phyloP scores from a whole-genome alignment of 2,113 vertebrate genomes.

The Nothoprocta perdicaria region DNA sequence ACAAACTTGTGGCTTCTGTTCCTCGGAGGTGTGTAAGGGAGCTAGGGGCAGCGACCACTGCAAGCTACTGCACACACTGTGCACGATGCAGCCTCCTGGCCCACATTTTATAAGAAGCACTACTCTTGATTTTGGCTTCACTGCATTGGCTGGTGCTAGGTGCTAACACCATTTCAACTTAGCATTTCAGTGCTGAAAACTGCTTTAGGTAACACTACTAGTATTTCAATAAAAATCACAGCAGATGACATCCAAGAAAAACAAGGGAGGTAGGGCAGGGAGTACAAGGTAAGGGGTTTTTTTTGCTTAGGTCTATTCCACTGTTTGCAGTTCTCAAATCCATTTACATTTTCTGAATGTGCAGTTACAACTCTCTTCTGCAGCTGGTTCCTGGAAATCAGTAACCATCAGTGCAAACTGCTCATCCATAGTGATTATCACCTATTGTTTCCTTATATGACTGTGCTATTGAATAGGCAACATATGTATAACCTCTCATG shows the following conservation, averaged over 20 bases:
- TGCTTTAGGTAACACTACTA: neutral
- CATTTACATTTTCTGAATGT: slow-evolving; percentile 14
- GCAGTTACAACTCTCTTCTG: neutral
- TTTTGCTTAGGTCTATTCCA: neutral
- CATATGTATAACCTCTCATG: neutral
- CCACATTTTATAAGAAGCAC: neutral
- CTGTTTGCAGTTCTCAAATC: neutral
- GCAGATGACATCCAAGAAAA: slow-evolving; percentile 23
- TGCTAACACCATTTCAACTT: slow-evolving; percentile 30
- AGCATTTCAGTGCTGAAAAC: neutral
- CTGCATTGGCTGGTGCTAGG: neutral
- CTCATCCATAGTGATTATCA: neutral
- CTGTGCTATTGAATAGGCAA: neutral
- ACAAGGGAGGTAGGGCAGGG: neutral
- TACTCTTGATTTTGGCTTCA: neutral
- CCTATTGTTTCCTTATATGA: neutral
- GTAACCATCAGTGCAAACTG: neutral
- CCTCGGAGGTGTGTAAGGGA: neutral
- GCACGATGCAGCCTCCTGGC: neutral
- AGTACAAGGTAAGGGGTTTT: neutral
- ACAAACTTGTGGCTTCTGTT: neutral
- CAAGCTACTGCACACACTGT: slow-evolving; percentile 45
- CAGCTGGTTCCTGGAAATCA: slow-evolving; percentile 43
- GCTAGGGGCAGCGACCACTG: neutral
- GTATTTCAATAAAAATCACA: slow-evolving; percentile 29